Evolutionary conservation across 2,113 vertebrate species (phyloP), one percentile per base, ranked within the genome.

Genomic region (Sardina pilchardus): DNA sequence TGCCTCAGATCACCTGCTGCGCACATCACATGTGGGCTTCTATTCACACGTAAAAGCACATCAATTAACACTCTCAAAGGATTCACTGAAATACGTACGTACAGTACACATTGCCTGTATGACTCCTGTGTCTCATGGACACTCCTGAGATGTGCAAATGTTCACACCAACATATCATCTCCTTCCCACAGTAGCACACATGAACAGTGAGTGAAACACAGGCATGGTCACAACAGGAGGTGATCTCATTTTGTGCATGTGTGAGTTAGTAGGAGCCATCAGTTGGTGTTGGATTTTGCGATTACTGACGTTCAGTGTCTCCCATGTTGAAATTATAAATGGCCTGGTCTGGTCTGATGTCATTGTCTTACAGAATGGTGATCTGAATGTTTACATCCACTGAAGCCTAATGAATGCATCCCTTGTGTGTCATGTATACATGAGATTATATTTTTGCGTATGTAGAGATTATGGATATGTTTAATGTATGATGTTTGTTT

Each of bases 381-480:
- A 78, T 36, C 16, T 78, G 71, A 17, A 78, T 78, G 14, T 12
- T 16, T 78, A 16, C 71, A 36, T 2, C 14, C 4, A 78, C 34
- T 78, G 71, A 3, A 78, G 12, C 16, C 71, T 34, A 30, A 78
- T 10, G 0, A 78, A 78, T 34, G 71, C 10, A 36, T 34, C 14
- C 12, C 14, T 14, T 78, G n/a, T n/a, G n/a, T n/a, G 1, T 12
- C 30, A 36, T 36, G 71, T 36, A 36, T 78, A 30, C 39, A 34
- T 36, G 71, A 71, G 71, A 78, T 36, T 36, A 78, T 36, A 34
- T 78, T 36, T 14, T 78, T 34, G 26, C 39, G 30, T 42, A 42
- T 78, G 71, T 3, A 78, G 71, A 78, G 71, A 78, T 78, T 78
- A 78, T 78, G 71, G 34, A 17, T 78, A 78, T 34, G 71, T 36